Evolutionary conservation across 2,888 invertebrate genomes (phyloP), one percentile per base, ranked within the genome.

Genomic region (Drosophila crucigera): DNA sequence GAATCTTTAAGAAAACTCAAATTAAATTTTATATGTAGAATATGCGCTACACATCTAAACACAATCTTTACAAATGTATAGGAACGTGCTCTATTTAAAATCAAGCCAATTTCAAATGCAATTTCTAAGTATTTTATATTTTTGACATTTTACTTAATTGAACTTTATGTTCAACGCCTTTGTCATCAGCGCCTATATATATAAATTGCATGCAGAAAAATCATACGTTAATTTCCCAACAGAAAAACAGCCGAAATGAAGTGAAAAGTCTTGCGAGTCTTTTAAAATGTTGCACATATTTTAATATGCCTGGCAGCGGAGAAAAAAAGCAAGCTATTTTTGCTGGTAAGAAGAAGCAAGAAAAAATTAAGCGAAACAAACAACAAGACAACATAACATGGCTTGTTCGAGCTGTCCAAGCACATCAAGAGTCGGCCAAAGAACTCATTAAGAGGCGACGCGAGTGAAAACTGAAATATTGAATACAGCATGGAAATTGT

Each of bases 401-500:
- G 71, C 70, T 67, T 47, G 78, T 78, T 71, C 67, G 60, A 68
- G 67, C 67, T 78, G 78, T 78, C 75, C 78, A 56, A 72, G 76
- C 63, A 66, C 53, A 78, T 78, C 78, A 78, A 72, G 58, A 76
- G 53, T 37, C 68, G 69, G 68, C 68, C 68, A 70, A 70, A 70
- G 61, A 70, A 68, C 68, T 70, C 70, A 72, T 70, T 72, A 55
- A 62, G 50, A 39, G 39, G 54, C 41, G 67, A 52, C 31, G 43
- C 53, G 54, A 78, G 62, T 63, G 76, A 76, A 78, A 78, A 60
- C 60, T 78, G 78, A 78, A 78, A 71, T 67, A 78, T 78, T 78
- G 78, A 71, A 62, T 67, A 78, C 78, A 78, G 50, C 64, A 78
- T 78, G 78, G 78, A 78, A 78, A 78, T 72, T 78, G 75, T 78